Evolutionary conservation across 1,140 invertebrate species (phyloP).

Genomic region (Triops longicaudatus): DNA sequence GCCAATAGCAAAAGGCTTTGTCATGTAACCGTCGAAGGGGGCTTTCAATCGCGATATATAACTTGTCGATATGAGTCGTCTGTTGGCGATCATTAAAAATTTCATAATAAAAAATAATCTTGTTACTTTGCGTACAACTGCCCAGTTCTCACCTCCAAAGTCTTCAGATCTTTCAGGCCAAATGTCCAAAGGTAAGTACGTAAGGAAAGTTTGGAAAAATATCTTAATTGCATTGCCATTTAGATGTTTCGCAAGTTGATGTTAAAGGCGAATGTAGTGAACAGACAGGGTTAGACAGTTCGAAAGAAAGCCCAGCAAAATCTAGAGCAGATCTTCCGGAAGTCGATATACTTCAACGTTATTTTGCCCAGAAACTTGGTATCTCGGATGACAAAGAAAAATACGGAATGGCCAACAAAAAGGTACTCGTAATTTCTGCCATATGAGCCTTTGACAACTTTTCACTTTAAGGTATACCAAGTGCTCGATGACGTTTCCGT

Average conservation of each 20-base stretch:
- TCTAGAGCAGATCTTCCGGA: not conserved
- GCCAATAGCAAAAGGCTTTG: not conserved
- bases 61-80: not conserved
- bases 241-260: not conserved
- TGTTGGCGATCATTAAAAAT: not conserved
- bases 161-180: not conserved
- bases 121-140: not conserved
- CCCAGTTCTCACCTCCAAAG: not conserved
- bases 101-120: constrained; percentile 3
- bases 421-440: not conserved
- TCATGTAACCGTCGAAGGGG: not conserved
- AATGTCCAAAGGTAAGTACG: constrained; percentile 1
- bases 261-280: not conserved
- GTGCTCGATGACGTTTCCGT: constrained; percentile 50
- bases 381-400: not conserved
- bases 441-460: not conserved
- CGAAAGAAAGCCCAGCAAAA: not conserved
- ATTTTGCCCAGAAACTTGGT: not conserved
- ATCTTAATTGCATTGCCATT: not conserved
- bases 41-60: not conserved
- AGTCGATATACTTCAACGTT: not conserved
- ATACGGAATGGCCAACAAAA: not conserved
- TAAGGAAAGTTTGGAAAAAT: not conserved
- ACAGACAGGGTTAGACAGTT: not conserved
- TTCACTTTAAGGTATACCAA: constrained; percentile 34